Conservation (phyloP, 2,888 invertebrate genomes). For the Crocallis elinguaria region DNA sequence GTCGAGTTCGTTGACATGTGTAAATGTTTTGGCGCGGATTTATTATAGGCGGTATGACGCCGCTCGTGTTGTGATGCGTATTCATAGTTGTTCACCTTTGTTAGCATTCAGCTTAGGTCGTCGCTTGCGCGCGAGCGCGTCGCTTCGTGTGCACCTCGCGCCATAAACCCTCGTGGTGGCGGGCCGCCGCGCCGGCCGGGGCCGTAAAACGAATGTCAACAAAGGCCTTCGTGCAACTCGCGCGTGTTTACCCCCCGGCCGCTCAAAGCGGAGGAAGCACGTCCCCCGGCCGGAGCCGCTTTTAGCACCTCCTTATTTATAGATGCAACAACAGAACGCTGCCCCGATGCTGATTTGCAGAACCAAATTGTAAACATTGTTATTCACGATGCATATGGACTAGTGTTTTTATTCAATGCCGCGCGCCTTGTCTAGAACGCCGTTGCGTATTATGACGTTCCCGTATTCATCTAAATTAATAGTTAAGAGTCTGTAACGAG, state of each 20-base stretch:
- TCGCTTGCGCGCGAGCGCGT: conserved; percentile 33
- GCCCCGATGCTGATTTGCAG: conserved; percentile 74
- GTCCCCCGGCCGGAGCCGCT: conserved; percentile 78
- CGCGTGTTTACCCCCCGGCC: conserved; percentile 78
- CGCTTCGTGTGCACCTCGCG: conserved; percentile 60
- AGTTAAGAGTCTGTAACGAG: conserved; percentile 34
- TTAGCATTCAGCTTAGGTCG: conserved; percentile 36
- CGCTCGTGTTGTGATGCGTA: conserved; percentile 25
- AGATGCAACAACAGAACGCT: conserved; percentile 73
- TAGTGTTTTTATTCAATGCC: conserved; percentile 34
- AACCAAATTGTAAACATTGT: conserved; percentile 72
- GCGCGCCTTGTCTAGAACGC: conserved; percentile 35
- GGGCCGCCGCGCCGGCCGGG: conserved; percentile 35
- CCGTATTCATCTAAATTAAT: conserved; percentile 37
- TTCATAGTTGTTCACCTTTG: conserved; percentile 45
- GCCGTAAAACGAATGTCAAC: conserved; percentile 80
- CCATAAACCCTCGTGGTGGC: conserved; percentile 65
- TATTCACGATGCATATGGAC: conserved; percentile 45
- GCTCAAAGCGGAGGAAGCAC: conserved; percentile 81
- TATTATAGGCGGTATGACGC: conserved; percentile 19
- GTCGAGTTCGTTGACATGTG: conserved; percentile 45
- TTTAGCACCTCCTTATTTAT: conserved; percentile 85
- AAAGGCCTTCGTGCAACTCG: conserved; percentile 73
- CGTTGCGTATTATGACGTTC: conserved; percentile 32
- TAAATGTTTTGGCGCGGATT: conserved; percentile 28